Base-by-base conservation (phyloP, 2,888 invertebrate species). In the Tachina lurida region DNA sequence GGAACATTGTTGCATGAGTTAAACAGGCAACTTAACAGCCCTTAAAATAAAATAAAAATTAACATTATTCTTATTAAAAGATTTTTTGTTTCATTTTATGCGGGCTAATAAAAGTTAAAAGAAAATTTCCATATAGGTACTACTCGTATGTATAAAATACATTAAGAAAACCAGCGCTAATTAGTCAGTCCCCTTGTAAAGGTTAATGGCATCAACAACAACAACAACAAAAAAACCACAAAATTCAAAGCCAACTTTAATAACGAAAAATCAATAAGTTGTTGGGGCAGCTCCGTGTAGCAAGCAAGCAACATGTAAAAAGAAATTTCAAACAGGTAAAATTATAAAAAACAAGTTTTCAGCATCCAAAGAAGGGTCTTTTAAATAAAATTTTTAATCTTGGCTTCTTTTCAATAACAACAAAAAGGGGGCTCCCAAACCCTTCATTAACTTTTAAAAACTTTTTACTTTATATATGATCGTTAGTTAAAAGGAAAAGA, bases 401-500 rank as follows among this genome's bases (percentile, higher is more conserved):
- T 56, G 10, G 3, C 12, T 43, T 60, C 13, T 65, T 19, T 45
- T 62, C 54, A 17, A n/a, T 58, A 56, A 39, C 17, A 0, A 62
- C 43, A 41, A 65, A 41, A 56, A 15, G 31, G n/a, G 13, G 7
- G 10, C 5, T n/a, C 12, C 45, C 22, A 80, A 43, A 74, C 58
- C 74, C 73, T 60, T 81, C 52, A 74, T 74, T 81, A 74, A 52
- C 43, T 43, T 73, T 77, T 70, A 9, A 17, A 54, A 78, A 80
- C 56, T 63, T 54, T 47, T 54, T 47, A 74, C 22, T 73, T 73
- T 56, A n/a, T 63, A 22, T 31, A 31, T 7, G 47, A 49, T 22
- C 62, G 43, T 79, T 71, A 56, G 43, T 79, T 71, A 56, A 56
- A 22, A 52, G n/a, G 8, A 54, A 67, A 68, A 81, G 80, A 67